Evolutionary conservation across 2,888 invertebrate species (phyloP), one percentile per base, ranked within the genome.

Genomic region (Hipparchia semele): DNA sequence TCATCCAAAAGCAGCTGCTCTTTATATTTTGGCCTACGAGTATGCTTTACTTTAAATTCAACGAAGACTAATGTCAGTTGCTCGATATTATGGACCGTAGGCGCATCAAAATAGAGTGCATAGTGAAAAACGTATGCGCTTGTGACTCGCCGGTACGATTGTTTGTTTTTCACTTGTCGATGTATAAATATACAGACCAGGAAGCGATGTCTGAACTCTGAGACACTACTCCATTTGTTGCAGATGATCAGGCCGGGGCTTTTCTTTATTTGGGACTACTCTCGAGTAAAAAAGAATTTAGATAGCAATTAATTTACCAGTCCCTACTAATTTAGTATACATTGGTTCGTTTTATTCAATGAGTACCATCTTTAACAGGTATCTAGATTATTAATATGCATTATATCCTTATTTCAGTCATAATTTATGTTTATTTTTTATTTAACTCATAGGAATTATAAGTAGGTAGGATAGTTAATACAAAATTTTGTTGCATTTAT

Each of bases 121-220:
- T 65, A 77, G 70, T 79, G 73, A 67, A 72, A 68, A 71, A 66
- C 59, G 68, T 65, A 72, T 74, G 75, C 76, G 79, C 73, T 75
- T 73, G 79, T 80, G 80, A 78, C 79, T 79, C 81, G 83, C 87
- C 87, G 87, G 87, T 80, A 79, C 82, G 86, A 82, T 90, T 91
- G 91, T 91, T 92, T 93, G 89, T 92, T 93, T 92, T 93, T 91
- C 87, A 87, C 83, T 81, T 88, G 90, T 89, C 88, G 87, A 87
- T 86, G 85, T 91, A 91, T 92, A 92, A 92, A 92, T 91, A 92
- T 91, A 91, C 84, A 86, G 86, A 89, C 88, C 87, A 90, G 90
- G 92, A 91, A 91, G 89, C 83, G 75, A 80, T 80, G 75, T 74
- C 77, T 69, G 53, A 65, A 64, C 39, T 66, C 66, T 78, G 79